Conservation (phyloP, 2,888 invertebrate species). For the Parnassius smintheus region DNA sequence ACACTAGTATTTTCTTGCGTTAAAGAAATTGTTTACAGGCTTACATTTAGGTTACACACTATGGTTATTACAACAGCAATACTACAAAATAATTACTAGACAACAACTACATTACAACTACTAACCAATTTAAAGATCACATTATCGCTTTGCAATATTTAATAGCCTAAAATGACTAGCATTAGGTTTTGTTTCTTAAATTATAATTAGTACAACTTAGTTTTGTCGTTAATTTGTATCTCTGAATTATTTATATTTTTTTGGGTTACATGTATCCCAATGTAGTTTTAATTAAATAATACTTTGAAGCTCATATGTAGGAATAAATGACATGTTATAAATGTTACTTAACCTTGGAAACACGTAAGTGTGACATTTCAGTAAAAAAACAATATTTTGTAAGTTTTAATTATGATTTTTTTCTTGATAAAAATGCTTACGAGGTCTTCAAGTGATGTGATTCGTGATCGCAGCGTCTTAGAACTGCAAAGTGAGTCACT, state of each 20-base stretch:
- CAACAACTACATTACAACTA: conserved; percentile 18
- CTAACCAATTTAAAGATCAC: conserved; percentile 57
- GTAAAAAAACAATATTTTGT: background rate
- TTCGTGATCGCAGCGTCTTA: conserved; percentile 88
- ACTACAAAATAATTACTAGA: conserved; percentile 21
- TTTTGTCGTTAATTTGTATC: too few relatives aligned
- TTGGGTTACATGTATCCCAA: background rate
- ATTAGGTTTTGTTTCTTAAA: too few relatives aligned
- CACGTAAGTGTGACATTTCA: background rate
- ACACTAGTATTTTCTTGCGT: background rate
- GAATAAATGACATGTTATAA: background rate
- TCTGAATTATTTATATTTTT: background rate
- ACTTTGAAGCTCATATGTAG: conserved; percentile 1
- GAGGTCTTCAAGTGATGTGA: conserved; percentile 72
- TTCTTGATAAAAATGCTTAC: conserved; percentile 37
- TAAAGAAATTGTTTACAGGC: background rate
- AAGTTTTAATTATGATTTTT: background rate
- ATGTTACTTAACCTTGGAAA: background rate
- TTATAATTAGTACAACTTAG: too few relatives aligned
- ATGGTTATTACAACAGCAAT: conserved; percentile 3
- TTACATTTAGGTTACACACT: conserved; percentile 16
- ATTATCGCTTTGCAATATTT: conserved; percentile 77
- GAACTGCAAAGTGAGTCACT: conserved; percentile 93
- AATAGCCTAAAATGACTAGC: conserved; percentile 17
- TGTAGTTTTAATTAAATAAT: background rate